Evolutionary conservation across 2,797 vertebrate species (phyloP).

Genomic region (Lemur catta): DNA sequence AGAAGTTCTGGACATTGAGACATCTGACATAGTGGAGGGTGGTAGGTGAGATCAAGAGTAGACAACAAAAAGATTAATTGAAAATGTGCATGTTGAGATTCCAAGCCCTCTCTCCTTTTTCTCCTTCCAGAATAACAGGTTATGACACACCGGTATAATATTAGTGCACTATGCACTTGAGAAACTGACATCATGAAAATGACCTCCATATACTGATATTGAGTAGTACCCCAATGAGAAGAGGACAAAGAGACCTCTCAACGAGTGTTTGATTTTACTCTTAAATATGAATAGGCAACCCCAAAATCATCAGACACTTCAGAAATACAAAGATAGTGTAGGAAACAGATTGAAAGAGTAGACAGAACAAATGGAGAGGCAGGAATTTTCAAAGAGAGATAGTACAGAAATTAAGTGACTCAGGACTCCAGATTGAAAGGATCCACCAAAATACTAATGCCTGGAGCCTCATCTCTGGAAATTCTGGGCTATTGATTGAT

Average conservation of each 20-base stretch:
- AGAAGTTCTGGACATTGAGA: neutral
- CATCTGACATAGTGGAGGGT: neutral
- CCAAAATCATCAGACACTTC: neutral
- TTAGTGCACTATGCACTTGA: neutral
- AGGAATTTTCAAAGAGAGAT: neutral
- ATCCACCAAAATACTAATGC: neutral
- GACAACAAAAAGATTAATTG: neutral
- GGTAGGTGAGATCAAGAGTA: neutral
- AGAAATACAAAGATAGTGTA: neutral
- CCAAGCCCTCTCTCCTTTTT: neutral
- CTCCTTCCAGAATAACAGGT: neutral
- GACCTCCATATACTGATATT: neutral
- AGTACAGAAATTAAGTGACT: neutral
- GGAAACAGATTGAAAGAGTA: neutral
- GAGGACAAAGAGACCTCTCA: neutral
- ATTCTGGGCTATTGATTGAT: neutral
- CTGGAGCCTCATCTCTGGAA: neutral
- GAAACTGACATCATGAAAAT: neutral
- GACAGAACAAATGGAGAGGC: neutral
- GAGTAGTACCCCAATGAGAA: neutral
- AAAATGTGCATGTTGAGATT: neutral
- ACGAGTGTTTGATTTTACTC: neutral
- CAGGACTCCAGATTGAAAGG: neutral
- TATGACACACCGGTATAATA: neutral
- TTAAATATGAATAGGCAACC: neutral